Base-by-base conservation (phyloP, 2,888 invertebrate genomes). In the Drosophila eohydei region DNA sequence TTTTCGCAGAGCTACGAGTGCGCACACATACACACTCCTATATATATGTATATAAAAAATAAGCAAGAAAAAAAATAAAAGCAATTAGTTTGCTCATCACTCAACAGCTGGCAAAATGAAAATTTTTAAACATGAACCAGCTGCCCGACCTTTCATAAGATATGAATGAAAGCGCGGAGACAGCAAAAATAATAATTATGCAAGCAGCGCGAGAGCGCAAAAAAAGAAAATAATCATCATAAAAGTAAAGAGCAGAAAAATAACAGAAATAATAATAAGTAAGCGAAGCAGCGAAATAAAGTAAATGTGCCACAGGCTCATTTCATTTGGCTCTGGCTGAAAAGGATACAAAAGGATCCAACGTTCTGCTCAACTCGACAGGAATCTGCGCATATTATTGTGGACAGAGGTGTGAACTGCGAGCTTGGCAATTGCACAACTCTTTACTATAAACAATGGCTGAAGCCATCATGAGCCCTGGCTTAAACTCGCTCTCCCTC, bases 71-170 rank as follows among this genome's bases (percentile, higher is more conserved):
- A 61, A 87, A 80, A 88, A 82, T 85, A 87, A 87, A 89, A 89
- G 89, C 90, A 89, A 89, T 89, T 89, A 89, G 90, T 89, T 88
- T 84, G 88, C 80, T 90, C 89, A 89, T 81, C 86, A 86, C 88
- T 89, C 90, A 90, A 80, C 89, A 90, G 89, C 84, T 89, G 89
- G 86, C 75, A 75, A 81, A 83, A 80, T 80, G 85, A 74, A 83
- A 78, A 84, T 79, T 79, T 78, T 78, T 79, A 83, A 78, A 70
- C 74, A 76, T 68, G 26, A 52, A 16, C 56, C 66, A 14, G 26
- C 54, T 12, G 41, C 30, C 32, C 38, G 32, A 16, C 56, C 34
- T 8, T 16, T 21, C 26, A 21, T 34, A 36, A 52, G 51, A 36
- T 34, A 52, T 36, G 36, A 88, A 71, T 71, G 74, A 73, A 81